phyloP scores from a whole-genome alignment of 2,113 vertebrate genomes.

The Rafetus swinhoei region DNA sequence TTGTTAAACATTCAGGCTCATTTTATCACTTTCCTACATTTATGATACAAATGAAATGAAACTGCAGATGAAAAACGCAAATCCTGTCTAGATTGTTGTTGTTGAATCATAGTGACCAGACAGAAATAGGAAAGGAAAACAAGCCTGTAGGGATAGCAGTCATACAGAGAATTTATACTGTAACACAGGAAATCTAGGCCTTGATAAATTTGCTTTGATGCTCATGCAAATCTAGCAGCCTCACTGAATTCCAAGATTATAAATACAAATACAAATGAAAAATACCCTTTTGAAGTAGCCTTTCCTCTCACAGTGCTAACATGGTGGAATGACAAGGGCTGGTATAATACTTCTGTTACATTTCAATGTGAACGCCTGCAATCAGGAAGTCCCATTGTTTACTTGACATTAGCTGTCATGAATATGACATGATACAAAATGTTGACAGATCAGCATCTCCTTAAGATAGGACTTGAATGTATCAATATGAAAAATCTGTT shows the following conservation, averaged over 20 bases:
- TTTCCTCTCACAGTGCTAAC: neutral
- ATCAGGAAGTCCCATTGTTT: rapidly evolving
- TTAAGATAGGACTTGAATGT: neutral
- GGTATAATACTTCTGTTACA: neutral
- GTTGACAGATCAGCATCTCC: neutral
- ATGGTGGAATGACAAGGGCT: neutral
- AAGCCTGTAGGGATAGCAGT: neutral
- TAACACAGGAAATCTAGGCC: neutral
- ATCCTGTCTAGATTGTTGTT: neutral
- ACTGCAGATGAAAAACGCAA: neutral
- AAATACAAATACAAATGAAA: constrained; percentile 23
- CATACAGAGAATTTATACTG: constrained; percentile 10
- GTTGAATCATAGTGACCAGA: neutral
- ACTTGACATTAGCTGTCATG: neutral
- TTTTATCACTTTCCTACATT: constrained; percentile 4
- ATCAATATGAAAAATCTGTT: neutral
- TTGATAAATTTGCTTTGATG: constrained; percentile 20
- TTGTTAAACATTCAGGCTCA: neutral
- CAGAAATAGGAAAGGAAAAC: neutral
- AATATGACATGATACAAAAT: rapidly evolving
- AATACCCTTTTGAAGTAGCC: constrained; percentile 11
- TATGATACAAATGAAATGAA: constrained; percentile 3
- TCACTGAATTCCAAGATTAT: constrained; percentile 42
- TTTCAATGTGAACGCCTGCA: constrained; percentile 17
- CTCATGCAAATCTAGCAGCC: neutral